Conservation (phyloP, 2,113 vertebrate species). For the Ursus arctos region DNA sequence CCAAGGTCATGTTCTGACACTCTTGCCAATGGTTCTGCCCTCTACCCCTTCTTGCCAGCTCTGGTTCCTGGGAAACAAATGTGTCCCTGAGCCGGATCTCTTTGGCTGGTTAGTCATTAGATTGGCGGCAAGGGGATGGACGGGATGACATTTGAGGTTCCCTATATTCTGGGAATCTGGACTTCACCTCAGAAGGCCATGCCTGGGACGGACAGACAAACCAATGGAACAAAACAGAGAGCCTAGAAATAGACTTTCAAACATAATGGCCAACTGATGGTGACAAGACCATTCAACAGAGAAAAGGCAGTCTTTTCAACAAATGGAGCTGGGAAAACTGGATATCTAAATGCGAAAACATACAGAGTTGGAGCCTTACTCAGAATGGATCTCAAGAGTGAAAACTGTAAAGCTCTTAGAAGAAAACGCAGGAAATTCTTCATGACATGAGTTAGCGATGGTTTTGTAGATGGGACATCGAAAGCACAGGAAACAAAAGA, state of each 20-base stretch:
- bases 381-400: background rate
- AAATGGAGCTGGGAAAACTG: background rate
- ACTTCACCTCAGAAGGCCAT: background rate
- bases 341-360: background rate
- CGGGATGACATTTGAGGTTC: background rate
- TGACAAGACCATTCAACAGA: background rate
- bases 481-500: background rate
- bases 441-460: fast-evolving
- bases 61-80: background rate
- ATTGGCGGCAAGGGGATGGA: background rate
- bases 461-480: background rate
- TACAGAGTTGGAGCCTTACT: background rate
- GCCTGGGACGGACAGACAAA: background rate
- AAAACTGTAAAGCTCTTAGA: background rate
- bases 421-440: background rate
- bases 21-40: background rate
- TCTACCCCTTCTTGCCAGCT: background rate
- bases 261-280: fast-evolving
- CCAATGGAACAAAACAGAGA: background rate
- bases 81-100: background rate
- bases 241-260: background rate
- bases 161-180: background rate
- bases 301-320: background rate
- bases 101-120: background rate
- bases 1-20: background rate